Conservation (phyloP, 2,888 invertebrate species). For the Nezara viridula region DNA sequence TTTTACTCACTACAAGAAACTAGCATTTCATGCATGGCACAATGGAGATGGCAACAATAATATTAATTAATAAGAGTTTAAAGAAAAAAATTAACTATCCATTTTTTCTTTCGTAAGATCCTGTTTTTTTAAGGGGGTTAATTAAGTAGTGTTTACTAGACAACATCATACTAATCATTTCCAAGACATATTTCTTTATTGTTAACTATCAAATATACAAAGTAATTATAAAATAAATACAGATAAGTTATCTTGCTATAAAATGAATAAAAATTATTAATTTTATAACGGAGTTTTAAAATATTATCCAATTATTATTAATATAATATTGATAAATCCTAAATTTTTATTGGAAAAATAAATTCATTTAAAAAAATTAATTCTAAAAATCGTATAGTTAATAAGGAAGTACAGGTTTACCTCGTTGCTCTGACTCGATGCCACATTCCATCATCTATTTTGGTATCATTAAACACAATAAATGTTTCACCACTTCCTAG, state of each 20-base stretch:
- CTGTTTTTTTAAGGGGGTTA: too few relatives aligned
- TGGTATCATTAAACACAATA: slow-evolving; percentile 86
- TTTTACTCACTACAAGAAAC: too few relatives aligned
- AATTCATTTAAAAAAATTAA: neutral
- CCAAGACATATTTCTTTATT: neutral
- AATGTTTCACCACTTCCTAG: slow-evolving; percentile 89
- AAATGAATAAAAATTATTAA: neutral
- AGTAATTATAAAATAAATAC: neutral
- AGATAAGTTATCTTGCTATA: neutral
- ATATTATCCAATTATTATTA: neutral
- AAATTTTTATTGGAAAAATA: neutral
- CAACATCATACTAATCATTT: neutral
- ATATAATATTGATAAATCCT: neutral
- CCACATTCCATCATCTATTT: slow-evolving; percentile 92
- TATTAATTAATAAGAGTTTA: too few relatives aligned
- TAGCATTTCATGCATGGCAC: too few relatives aligned
- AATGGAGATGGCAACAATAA: too few relatives aligned
- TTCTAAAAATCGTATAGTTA: neutral
- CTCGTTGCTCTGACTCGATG: slow-evolving; percentile 82
- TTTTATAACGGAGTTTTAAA: neutral
- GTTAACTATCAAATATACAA: neutral
- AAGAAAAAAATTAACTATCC: too few relatives aligned
- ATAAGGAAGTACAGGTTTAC: slow-evolving; percentile 70
- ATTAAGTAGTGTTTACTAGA: too few relatives aligned
- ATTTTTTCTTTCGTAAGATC: too few relatives aligned